Conservation (phyloP, 2,888 invertebrate genomes). For the Drosophila meridiana region DNA sequence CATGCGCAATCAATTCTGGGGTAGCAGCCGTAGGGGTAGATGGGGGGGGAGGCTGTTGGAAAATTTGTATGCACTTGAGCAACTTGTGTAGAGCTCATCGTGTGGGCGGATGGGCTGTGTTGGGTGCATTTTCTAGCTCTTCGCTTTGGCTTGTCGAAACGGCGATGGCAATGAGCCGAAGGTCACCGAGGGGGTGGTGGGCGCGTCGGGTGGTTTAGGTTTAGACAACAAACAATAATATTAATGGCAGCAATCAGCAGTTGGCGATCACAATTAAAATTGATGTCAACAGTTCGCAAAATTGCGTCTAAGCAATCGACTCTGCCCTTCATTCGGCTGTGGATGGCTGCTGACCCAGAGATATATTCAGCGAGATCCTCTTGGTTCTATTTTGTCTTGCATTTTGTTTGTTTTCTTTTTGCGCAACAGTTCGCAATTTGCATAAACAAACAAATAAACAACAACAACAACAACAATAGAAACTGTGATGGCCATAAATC, state of each 20-base stretch:
- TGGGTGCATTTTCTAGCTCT: conserved; percentile 33
- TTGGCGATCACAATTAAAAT: conserved; percentile 74
- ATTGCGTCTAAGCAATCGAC: conserved; percentile 53
- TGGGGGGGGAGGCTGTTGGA: background rate
- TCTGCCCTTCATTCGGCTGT: conserved; percentile 34
- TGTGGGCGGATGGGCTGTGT: conserved; percentile 4
- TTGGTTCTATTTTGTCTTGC: conserved; percentile 30
- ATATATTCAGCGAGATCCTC: background rate
- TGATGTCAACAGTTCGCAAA: conserved; percentile 74
- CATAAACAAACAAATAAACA: conserved; percentile 69
- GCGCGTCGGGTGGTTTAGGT: background rate
- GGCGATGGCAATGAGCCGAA: conserved; percentile 55
- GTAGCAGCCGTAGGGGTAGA: background rate
- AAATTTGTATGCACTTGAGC: conserved; percentile 56
- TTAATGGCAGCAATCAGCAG: conserved; percentile 50
- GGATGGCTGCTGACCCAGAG: background rate
- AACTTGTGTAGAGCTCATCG: conserved; percentile 11
- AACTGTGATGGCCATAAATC: conserved; percentile 65
- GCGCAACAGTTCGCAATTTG: conserved; percentile 53
- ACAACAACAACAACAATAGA: conserved; percentile 1
- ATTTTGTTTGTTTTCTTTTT: conserved; percentile 33
- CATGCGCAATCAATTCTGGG: conserved; percentile 2
- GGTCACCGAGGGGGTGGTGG: conserved; percentile 29
- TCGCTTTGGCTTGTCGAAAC: conserved; percentile 49
- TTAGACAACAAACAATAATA: conserved; percentile 32